Base-by-base conservation (phyloP, 2,113 vertebrate genomes). In the Mixornis gularis region DNA sequence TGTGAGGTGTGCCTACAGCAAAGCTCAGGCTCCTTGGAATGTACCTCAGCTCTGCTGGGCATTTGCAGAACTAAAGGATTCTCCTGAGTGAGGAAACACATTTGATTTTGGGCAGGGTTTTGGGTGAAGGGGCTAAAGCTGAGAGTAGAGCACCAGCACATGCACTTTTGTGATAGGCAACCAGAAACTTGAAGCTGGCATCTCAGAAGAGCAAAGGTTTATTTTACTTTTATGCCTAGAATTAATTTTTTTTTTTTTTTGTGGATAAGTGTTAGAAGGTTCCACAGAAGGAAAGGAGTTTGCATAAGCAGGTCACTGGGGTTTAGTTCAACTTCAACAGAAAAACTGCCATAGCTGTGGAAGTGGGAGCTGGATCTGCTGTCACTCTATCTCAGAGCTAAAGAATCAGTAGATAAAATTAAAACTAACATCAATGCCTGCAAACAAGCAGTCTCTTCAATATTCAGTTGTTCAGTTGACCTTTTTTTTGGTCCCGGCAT, bases 401-500 rank as follows among this genome's bases (percentile, higher is more conserved):
- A 13, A 26, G 43, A 71, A 69, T 43, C 27, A 20, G 22, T 51
- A 83, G 64, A 52, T 63, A 82, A 89, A 89, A 40, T 27, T 41
- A 48, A 89, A 86, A 15, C n/a, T 7, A 25, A 15, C 18, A 43
- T 58, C 36, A 25, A 17, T 26, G 40, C 29, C 53, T 59, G n/a
- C 7, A 90, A 92, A 49, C 41, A 76, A 81, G 27, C 12, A 46
- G 40, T n/a, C 16, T 68, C 68, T 66, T 85, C 46, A 36, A 63
- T 91, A 79, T 38, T 38, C 38, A 38, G 38, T 38, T 38, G 36
- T 66, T 92, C 49, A 30, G 44, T 48, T 27, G 36, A 29, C 1
- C 0, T 53, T 26, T 30, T 8, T 26, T 40, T 7, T 3, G 25
- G 8, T n/a, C 66, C 46, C 43, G 52, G 30, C 8, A 6, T 60